phyloP scores from a whole-genome alignment of 1,140 invertebrate species.

The Neotoxoptera formosana region DNA sequence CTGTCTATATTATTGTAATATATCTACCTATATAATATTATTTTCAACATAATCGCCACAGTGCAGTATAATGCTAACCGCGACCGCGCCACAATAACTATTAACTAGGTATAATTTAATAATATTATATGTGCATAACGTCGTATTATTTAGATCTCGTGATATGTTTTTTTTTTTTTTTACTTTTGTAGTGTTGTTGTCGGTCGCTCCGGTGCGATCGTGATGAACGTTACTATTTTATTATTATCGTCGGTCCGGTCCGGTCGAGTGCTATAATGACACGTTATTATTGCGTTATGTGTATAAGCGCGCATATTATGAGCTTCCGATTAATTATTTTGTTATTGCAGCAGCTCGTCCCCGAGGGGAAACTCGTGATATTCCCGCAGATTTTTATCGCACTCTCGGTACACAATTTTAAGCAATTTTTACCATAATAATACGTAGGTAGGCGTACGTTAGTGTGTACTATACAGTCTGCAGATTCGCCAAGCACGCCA shows the following conservation, averaged over 20 bases:
- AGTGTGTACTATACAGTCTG: too few species aligned
- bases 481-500: too few species aligned
- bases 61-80: background rate
- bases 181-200: background rate
- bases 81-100: background rate
- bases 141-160: background rate
- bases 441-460: too few species aligned
- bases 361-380: background rate
- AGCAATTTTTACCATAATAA: background rate
- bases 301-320: background rate
- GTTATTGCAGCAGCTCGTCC: background rate
- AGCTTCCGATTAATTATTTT: conserved; percentile 6
- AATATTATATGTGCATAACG: background rate
- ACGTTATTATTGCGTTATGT: background rate
- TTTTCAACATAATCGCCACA: background rate
- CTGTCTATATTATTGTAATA: background rate
- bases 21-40: background rate
- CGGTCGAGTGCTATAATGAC: background rate
- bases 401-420: background rate
- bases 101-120: background rate
- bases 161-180: background rate
- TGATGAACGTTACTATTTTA: conserved; percentile 1
- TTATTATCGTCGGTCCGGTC: background rate
- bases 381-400: background rate
- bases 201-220: background rate